Evolutionary conservation across 2,797 vertebrate genomes (phyloP), one percentile per base, ranked within the genome.

Genomic region (Clarias pachynema): DNA sequence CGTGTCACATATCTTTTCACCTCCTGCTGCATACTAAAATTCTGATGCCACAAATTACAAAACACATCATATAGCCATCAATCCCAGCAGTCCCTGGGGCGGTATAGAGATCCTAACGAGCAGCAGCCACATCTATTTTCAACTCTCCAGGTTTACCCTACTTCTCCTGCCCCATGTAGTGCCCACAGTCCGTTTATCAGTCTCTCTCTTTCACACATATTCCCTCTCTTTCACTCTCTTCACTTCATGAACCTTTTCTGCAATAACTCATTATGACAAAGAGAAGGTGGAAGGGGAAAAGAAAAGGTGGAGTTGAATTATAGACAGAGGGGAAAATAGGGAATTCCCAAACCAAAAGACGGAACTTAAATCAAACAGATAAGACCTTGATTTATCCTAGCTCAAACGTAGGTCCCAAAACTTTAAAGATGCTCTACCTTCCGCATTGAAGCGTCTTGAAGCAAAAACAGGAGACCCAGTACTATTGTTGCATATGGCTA

Each of bases 101-200:
- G 85, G 89, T 88, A 88, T 87, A 89, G 86, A 62, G 91, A 91
- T 90, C 91, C 88, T 93, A 93, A 93, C 91, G 91, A 94, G 93
- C 87, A 90, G 91, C 91, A 93, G 92, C 74, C 89, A 90, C 90
- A 89, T 92, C 91, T 94, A 95, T 95, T 95, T 95, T 94, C 90
- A 94, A 93, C 93, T 84, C 91, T 91, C 60, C 83, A 93, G 93
- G 93, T 94, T 94, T 94, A 95, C 94, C 94, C 94, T 94, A 95
- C 93, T 95, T 95, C 94, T 94, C 91, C 90, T 89, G 81, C 89
- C 90, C 91, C 90, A 68, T 86, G 87, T 87, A 53, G 75, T 68
- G 34, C 90, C 89, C 88, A 88, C 87, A 90, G 84, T 84, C 65
- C 77, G 87, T 90, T 88, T 88, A 85, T 85, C 80, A 84, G 53